Evolutionary conservation across 2,888 invertebrate genomes (phyloP), one percentile per base, ranked within the genome.

Genomic region (Meandrusa payeni): DNA sequence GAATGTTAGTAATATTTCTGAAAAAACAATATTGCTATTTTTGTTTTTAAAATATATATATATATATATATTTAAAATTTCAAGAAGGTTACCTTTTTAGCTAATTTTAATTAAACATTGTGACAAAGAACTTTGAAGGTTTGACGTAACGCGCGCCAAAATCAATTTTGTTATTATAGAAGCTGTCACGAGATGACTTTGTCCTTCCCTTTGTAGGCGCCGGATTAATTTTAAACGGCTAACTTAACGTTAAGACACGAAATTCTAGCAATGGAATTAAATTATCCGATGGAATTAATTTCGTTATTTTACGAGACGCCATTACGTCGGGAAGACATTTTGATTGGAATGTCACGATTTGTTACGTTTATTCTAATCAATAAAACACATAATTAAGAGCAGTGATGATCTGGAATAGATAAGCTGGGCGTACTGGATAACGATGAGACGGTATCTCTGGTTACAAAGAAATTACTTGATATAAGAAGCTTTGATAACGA

Each of bases 81-180:
- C n/a, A n/a, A n/a, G n/a, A n/a, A n/a, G n/a, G n/a, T n/a, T 22
- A 22, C 13, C 33, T 13, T 23, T 33, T 33, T 12, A 22, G 12
- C 78, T 78, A 77, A 76, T 76, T 79, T 63, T 69, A 76, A 78
- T 80, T 78, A 76, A 73, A 71, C 64, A 69, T 64, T 64, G 71
- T 61, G 54, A 65, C 58, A 60, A 66, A 63, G 64, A 67, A 70
- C 65, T 64, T 70, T 62, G 57, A 58, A 41, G 28, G 33, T 52
- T 54, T 59, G 52, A 57, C 54, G 51, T 29, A 47, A 43, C 49
- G 52, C 48, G 41, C 45, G 24, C 24, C 37, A 13, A 29, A 41
- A 41, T 46, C 37, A 31, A 37, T 66, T 54, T 52, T 51, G 49
- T 46, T 50, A 31, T 39, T 33, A 41, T 33, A 29, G 28, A 26